These are phyloP conservation scores for Notarius lentiginosus DNA, from an alignment of 2,113 vertebrate species.

Conservation along the genomic window DNA sequence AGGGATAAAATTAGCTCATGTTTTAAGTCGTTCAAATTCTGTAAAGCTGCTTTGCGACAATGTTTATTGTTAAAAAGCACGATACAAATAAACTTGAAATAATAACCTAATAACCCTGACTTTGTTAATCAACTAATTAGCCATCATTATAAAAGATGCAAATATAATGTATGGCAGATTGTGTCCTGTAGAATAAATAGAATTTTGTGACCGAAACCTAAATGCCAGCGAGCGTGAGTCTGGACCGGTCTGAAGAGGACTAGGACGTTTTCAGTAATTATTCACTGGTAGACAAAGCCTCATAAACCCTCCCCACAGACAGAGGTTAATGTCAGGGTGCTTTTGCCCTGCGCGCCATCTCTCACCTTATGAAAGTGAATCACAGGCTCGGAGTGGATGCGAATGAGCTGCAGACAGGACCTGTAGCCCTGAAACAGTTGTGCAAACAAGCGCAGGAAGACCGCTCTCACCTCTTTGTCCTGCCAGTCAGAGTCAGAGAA, in stretches of 20 bases:
- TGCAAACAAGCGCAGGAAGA: slow-evolving; percentile 96
- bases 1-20: too few species aligned
- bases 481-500: slow-evolving; percentile 61
- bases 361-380: slow-evolving; percentile 99
- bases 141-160: background rate
- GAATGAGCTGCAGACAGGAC: slow-evolving; percentile 96
- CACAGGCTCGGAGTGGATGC: slow-evolving; percentile 94
- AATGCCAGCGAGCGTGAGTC: slow-evolving; percentile 1
- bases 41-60: too few species aligned
- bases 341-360: background rate
- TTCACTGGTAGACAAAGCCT: slow-evolving; percentile 7
- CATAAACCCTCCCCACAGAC: background rate
- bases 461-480: slow-evolving; percentile 96
- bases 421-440: slow-evolving; percentile 98
- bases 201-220: background rate
- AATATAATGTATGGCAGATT: background rate
- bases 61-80: too few species aligned
- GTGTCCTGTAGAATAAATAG: background rate
- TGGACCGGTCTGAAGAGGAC: slow-evolving; percentile 36
- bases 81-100: too few species aligned
- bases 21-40: too few species aligned
- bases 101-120: too few species aligned
- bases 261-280: slow-evolving; percentile 37
- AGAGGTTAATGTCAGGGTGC: slow-evolving; percentile 24
- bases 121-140: background rate